Conservation (phyloP, 2,888 invertebrate genomes). For the Sturmia bella region DNA sequence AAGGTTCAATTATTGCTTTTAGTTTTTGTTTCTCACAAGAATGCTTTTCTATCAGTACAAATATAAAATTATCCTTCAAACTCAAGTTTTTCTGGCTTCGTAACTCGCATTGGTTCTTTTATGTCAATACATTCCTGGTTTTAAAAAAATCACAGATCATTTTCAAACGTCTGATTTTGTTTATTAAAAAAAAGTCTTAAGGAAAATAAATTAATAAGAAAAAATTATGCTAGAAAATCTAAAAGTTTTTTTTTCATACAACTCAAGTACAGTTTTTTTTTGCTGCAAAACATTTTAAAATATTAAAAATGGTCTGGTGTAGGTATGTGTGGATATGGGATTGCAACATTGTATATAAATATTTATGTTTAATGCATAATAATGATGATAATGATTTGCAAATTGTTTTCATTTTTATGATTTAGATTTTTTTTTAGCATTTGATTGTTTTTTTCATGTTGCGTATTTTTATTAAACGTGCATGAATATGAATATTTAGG, state of each 20-base stretch:
- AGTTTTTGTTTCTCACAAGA: too few species aligned
- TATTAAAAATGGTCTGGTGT: slow-evolving; percentile 20
- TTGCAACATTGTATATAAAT: slow-evolving; percentile 57
- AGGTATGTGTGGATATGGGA: slow-evolving; percentile 37
- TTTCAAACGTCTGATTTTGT: too few species aligned
- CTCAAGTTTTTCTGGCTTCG: too few species aligned
- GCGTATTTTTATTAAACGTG: slow-evolving; percentile 41
- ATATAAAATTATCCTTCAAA: too few species aligned
- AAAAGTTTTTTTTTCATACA: too few species aligned
- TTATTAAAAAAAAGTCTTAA: too few species aligned
- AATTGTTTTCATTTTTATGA: slow-evolving; percentile 34
- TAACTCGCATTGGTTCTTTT: too few species aligned
- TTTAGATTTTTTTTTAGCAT: slow-evolving; percentile 9
- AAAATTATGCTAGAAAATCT: too few species aligned
- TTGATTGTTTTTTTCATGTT: slow-evolving; percentile 1
- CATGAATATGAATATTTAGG: slow-evolving; percentile 60
- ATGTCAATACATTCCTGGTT: too few species aligned
- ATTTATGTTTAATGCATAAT: slow-evolving; percentile 58
- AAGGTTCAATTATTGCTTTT: too few species aligned
- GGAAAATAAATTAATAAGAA: background rate
- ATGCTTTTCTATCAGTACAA: too few species aligned
- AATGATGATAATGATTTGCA: slow-evolving; percentile 53
- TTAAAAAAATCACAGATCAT: too few species aligned
- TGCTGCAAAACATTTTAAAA: background rate
- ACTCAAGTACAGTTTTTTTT: slow-evolving; percentile 4